phyloP scores from a whole-genome alignment of 1,140 invertebrate species.

The Drosophila biarmipes region DNA sequence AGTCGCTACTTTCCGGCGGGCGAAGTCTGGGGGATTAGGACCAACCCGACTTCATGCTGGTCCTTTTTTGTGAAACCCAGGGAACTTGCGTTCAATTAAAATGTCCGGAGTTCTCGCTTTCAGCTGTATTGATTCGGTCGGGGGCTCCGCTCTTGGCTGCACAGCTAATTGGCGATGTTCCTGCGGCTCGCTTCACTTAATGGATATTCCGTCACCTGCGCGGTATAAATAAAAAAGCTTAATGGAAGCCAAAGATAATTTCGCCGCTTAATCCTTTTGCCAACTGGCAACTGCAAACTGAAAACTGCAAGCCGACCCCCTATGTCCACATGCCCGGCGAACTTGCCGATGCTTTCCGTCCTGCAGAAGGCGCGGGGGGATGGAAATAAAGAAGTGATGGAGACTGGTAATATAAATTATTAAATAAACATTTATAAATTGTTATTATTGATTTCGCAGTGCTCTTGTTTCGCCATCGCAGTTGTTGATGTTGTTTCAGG shows the following conservation, averaged over 20 bases:
- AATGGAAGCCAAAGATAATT: conserved; percentile 39
- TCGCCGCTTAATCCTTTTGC: conserved; percentile 26
- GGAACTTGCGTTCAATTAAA: background rate
- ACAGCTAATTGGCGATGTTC: conserved; percentile 23
- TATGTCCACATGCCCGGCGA: background rate
- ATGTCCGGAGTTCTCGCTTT: background rate
- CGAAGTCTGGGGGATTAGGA: background rate
- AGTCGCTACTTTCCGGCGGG: background rate
- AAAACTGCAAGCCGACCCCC: conserved; percentile 17
- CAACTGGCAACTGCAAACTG: conserved; percentile 1
- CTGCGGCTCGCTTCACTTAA: conserved; percentile 5
- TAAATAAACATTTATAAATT: conserved; percentile 77
- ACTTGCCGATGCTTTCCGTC: background rate
- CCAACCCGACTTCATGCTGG: background rate
- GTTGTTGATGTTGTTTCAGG: conserved; percentile 9
- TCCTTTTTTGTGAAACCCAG: background rate
- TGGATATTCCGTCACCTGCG: conserved; percentile 12
- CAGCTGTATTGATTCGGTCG: conserved; percentile 8
- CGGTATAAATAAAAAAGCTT: conserved; percentile 7
- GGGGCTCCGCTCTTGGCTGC: background rate
- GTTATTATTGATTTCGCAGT: conserved; percentile 65
- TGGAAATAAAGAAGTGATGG: conserved; percentile 1
- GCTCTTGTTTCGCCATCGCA: conserved; percentile 10
- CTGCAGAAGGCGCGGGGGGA: background rate
- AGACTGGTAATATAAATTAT: conserved; percentile 60